Evolutionary conservation across 2,888 invertebrate species (phyloP), one percentile per base, ranked within the genome.

Genomic region (Thereva nobilitata): DNA sequence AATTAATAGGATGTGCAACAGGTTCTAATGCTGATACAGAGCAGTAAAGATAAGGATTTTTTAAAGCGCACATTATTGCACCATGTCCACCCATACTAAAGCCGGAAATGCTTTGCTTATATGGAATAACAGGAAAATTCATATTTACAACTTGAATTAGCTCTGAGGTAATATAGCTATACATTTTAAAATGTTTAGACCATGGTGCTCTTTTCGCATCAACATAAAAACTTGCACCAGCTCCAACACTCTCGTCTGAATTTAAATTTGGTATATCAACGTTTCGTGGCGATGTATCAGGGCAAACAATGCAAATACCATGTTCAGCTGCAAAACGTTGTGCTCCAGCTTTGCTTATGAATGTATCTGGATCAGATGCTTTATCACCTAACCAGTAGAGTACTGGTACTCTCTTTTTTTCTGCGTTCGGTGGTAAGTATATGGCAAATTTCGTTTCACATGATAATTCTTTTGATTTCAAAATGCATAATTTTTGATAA

Each of bases 31-130:
- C 95, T 72, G 95, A 94, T 2, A 94, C 93, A 37, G 89, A 86
- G 75, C 86, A 86, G 80, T 90, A 97, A 70, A 89, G 81, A 10
- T 90, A 91, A 37, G 95, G 95, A 80, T 93, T 93, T 80, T 92
- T 91, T 67, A 97, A 80, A 9, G 90, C 90, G 75, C 91, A 90
- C 57, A 93, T 86, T 59, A 97, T 78, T 41, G 95, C 95, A 42
- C 97, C 97, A 82, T 97, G 96, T 37, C 97, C 97, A 70, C 97
- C 97, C 97, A 97, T 97, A 76, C 95, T 94, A 74, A 90, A 90
- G 9, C 91, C 91, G 86, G 89, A 89, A 70, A 91, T 89, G 37
- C 89, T 89, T 75, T 89, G 85, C 74, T 84, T 83, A 6, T 84
- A 84, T 59, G 80, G 75, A 3, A 78, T 70, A 0, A 83, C 83